Evolutionary conservation across 2,797 vertebrate species (phyloP), one percentile per base, ranked within the genome.

Genomic region (Squalus acanthias): DNA sequence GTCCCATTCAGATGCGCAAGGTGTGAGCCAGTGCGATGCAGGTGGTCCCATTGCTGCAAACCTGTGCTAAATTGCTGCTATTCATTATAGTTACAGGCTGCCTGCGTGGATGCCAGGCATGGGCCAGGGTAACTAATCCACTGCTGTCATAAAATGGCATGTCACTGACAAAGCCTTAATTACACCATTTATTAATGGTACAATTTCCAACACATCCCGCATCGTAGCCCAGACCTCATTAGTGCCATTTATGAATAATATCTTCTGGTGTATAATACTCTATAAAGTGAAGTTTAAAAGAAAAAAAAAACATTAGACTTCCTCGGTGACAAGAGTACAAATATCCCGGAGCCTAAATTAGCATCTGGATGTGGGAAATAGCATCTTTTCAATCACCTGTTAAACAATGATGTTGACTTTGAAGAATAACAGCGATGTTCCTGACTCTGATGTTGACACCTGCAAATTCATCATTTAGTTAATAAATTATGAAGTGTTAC

Each of bases 121-220:
- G 97, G 97, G 97, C 98, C 98, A 98, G 97, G 98, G 98, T 97
- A 98, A 98, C 98, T 98, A 97, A 99, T 99, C 98, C 98, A 99
- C 99, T 99, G 98, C 98, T 98, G 99, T 99, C 99, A 99, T 98
- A 98, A 98, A 98, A 98, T 98, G 98, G 98, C 99, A 98, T 98
- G 98, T 99, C 98, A 99, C 98, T 99, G 99, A 99, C 99, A 99
- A 99, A 99, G 98, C 98, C 98, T 99, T 99, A 99, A 99, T 99
- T 99, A 99, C 98, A 98, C 98, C 98, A 99, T 99, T 99, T 99
- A 99, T 99, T 99, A 99, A 99, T 99, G 98, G 98, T 98, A 99
- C 97, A 98, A 98, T 99, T 99, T 98, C 99, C 98, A 98, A 98
- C 99, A 98, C 98, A 98, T 97, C 98, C 98, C 98, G 97, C 98